A percentile compares a stretch with the other conserved stretches of the same genome.
phyloP scores from a whole-genome alignment of 2,113 vertebrate species.

The Syngnathoides biaculeatus region DNA sequence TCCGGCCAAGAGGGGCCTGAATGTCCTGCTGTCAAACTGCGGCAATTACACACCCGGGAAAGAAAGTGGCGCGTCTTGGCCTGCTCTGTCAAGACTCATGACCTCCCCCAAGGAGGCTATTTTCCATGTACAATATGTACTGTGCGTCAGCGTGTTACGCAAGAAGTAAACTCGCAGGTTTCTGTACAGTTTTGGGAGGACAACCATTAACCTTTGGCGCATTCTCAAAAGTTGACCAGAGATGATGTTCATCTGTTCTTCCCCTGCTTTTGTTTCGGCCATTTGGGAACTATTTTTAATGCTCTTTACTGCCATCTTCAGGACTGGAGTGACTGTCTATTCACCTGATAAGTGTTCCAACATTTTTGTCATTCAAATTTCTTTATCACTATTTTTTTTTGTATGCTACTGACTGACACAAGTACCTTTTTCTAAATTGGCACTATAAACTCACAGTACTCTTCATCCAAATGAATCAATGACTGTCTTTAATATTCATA shows the following conservation, averaged over 20 bases:
- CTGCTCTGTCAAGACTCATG: background rate
- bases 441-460: no score
- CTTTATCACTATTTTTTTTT: no score
- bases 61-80: background rate
- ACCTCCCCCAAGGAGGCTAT: constrained; percentile 1
- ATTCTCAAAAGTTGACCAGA: background rate
- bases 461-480: no score
- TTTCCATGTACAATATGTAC: background rate
- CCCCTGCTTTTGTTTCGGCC: background rate
- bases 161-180: background rate
- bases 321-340: no score
- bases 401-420: no score
- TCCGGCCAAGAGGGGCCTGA: constrained; percentile 48
- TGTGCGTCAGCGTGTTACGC: background rate
- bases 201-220: background rate
- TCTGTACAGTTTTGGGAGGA: background rate
- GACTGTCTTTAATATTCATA: no score
- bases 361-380: no score
- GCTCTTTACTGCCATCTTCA: no score
- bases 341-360: no score
- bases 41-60: constrained; percentile 56
- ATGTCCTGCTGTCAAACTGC: constrained; percentile 54
- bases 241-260: background rate
- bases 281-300: no score
- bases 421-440: no score